Evolutionary conservation across 1,140 invertebrate species (phyloP).

Genomic region (Matsumurasca onukii): DNA sequence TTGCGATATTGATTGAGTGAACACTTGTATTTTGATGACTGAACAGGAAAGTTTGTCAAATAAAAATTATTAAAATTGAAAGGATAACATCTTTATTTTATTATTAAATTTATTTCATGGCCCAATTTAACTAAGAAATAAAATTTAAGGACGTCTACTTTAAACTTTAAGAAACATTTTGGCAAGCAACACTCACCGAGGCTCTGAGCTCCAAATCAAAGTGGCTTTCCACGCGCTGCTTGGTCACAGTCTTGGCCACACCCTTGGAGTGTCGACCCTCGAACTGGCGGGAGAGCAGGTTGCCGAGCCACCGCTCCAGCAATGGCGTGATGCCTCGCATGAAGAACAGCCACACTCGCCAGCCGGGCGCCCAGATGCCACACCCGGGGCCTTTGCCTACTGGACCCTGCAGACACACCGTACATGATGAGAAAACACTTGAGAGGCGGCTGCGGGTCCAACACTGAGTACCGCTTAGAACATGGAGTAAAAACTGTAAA

Average conservation of each 20-base stretch:
- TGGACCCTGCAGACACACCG: conserved; percentile 75
- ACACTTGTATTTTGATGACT: too few relatives aligned
- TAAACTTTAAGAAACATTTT: too few relatives aligned
- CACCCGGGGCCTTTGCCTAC: conserved; percentile 99
- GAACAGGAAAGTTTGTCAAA: too few relatives aligned
- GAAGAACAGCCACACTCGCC: conserved; percentile 99
- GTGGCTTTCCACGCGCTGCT: conserved; percentile 98
- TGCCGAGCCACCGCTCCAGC: conserved; percentile 97
- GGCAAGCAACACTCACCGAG: conserved; percentile 65
- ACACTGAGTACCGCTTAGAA: too few relatives aligned
- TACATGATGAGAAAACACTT: too few relatives aligned
- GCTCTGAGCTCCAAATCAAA: conserved; percentile 98
- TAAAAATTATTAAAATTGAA: too few relatives aligned
- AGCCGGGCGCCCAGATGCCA: conserved; percentile 98
- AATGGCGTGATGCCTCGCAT: conserved; percentile 98
- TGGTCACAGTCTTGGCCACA: conserved; percentile 99
- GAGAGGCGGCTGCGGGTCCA: too few relatives aligned
- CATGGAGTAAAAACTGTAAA: conserved; percentile 7
- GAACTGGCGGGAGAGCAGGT: conserved; percentile 96
- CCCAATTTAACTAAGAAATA: too few relatives aligned
- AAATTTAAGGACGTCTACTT: too few relatives aligned
- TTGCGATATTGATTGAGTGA: too few relatives aligned
- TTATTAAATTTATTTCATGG: too few relatives aligned
- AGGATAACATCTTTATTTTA: too few relatives aligned
- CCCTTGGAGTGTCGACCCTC: conserved; percentile 99